A percentile compares a stretch with the other conserved stretches of the same genome.
phyloP scores from a whole-genome alignment of 2,888 invertebrate species.

The Hydraecia micacea region DNA sequence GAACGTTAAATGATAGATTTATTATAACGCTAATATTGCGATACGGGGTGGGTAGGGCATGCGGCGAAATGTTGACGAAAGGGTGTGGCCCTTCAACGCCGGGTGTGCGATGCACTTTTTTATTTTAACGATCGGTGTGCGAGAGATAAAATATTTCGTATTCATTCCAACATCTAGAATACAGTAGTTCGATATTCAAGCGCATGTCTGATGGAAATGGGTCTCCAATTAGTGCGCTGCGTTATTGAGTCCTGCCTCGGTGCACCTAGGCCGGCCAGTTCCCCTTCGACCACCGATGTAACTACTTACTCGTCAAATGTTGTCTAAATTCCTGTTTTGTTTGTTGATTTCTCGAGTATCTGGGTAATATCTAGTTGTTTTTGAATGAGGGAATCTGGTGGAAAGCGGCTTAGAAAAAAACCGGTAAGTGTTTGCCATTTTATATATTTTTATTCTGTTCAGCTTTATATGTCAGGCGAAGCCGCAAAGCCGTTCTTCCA shows the following conservation, averaged over 20 bases:
- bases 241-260: constrained; percentile 49
- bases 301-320: constrained; percentile 31
- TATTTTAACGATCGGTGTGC: constrained; percentile 29
- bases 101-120: constrained; percentile 43
- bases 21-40: background rate
- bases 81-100: background rate
- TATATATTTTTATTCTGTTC: background rate
- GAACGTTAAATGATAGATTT: background rate
- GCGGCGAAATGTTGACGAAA: background rate
- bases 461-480: background rate
- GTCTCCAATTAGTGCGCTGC: constrained; percentile 58
- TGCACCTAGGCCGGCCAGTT: constrained; percentile 57
- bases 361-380: constrained; percentile 3
- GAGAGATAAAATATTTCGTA: constrained; percentile 53
- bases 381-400: constrained; percentile 29
- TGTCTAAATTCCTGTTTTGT: constrained; percentile 21
- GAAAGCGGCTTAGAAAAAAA: constrained; percentile 17
- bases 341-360: constrained; percentile 20
- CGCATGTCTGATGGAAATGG: constrained; percentile 60
- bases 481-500: constrained; percentile 7
- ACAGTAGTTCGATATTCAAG: constrained; percentile 57
- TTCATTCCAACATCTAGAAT: constrained; percentile 54
- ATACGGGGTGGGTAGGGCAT: background rate
- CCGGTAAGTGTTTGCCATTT: constrained; percentile 26
- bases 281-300: constrained; percentile 42